Conservation (phyloP, 2,888 invertebrate species). For the Lasioglossum pauxillum region DNA sequence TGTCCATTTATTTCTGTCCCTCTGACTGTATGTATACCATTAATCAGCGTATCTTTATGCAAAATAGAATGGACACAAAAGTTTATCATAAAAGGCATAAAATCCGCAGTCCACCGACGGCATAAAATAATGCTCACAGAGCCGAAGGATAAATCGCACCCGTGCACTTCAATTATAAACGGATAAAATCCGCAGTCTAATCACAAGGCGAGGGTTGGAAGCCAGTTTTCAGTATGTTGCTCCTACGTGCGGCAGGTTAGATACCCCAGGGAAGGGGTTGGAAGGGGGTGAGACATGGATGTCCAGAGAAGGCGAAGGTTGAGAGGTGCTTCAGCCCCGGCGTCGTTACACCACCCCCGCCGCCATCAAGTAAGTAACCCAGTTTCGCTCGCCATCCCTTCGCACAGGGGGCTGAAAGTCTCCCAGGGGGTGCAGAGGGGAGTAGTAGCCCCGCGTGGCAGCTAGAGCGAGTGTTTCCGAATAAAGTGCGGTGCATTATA, state of each 20-base stretch:
- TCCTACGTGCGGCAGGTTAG: neutral
- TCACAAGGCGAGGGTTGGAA: neutral
- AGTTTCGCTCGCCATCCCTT: constrained; percentile 56
- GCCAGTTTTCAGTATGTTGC: neutral
- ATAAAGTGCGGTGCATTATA: constrained; percentile 71
- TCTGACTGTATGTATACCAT: too few relatives aligned
- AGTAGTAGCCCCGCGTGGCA: constrained; percentile 19
- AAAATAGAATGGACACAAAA: too few relatives aligned
- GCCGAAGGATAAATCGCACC: neutral
- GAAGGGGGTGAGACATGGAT: neutral
- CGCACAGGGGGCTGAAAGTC: neutral
- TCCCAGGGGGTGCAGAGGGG: neutral
- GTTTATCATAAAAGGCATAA: neutral
- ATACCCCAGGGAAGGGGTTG: neutral
- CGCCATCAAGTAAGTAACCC: constrained; percentile 65
- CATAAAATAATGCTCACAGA: neutral
- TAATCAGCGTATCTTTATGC: too few relatives aligned
- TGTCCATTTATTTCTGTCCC: too few relatives aligned
- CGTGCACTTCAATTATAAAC: neutral
- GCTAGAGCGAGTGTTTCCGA: constrained; percentile 56
- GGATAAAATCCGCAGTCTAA: neutral
- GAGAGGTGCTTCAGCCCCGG: constrained; percentile 29
- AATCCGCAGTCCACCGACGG: too few relatives aligned
- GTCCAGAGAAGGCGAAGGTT: constrained; percentile 34
- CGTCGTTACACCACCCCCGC: constrained; percentile 38